Conservation (phyloP, 2,888 invertebrate genomes). For the Pseudococcus viburni region DNA sequence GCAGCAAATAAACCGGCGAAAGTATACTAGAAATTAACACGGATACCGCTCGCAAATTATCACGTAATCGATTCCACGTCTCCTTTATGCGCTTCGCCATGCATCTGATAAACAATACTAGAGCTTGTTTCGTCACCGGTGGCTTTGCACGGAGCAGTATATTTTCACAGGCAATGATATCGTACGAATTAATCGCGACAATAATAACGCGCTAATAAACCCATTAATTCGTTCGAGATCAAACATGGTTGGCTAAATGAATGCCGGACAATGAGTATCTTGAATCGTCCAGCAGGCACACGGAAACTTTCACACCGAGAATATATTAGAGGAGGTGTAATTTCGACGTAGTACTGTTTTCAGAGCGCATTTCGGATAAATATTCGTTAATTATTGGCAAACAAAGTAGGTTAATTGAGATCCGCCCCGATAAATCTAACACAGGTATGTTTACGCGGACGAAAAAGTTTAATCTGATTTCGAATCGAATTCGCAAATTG, state of each 20-base stretch:
- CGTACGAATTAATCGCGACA: not conserved
- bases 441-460: constrained; percentile 15
- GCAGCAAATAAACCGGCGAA: constrained; percentile 1
- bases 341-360: not conserved
- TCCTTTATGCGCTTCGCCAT: constrained; percentile 13
- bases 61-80: constrained; percentile 49
- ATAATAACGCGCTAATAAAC: not conserved
- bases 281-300: not conserved
- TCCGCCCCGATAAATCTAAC: constrained; percentile 54
- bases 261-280: constrained; percentile 6
- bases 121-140: constrained; percentile 2
- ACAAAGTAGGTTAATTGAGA: constrained; percentile 52
- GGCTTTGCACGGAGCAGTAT: not conserved
- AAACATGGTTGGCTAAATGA: not conserved
- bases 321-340: not conserved
- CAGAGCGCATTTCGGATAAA: not conserved
- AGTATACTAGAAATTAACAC: constrained; percentile 4
- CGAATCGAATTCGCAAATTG: not conserved
- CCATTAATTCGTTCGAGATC: not conserved
- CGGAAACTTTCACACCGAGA: not conserved
- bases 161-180: not conserved
- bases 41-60: constrained; percentile 7
- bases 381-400: constrained; percentile 5
- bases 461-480: not conserved
- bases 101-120: constrained; percentile 28